Percentiles rank a stretch among this genome's conserved stretches.
Conservation (phyloP, 2,113 vertebrate species). For the Paradoxurus hermaphroditus region DNA sequence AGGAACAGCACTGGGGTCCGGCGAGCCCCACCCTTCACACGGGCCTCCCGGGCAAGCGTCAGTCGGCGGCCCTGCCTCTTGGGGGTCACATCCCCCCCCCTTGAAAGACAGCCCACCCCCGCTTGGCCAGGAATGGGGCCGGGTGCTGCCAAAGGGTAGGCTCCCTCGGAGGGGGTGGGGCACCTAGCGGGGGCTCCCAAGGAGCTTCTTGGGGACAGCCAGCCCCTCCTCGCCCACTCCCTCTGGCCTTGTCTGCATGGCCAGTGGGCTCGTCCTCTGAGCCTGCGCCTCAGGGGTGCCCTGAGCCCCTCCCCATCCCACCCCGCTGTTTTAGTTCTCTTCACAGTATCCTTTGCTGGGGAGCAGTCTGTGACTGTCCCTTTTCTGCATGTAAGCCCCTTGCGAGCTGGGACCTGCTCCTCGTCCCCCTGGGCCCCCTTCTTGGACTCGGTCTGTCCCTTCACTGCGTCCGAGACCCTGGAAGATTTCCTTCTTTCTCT, state of each 20-base stretch:
- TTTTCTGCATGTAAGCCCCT: neutral
- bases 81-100: neutral
- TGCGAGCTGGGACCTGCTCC: neutral
- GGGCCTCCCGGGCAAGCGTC: neutral
- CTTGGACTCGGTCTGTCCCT: too few species aligned
- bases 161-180: neutral
- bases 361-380: neutral
- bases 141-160: neutral
- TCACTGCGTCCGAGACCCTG: neutral
- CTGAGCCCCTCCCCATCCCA: neutral
- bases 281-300: neutral
- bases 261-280: neutral
- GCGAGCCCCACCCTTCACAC: neutral
- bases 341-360: neutral
- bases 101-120: neutral
- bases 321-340: neutral
- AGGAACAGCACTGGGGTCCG: neutral
- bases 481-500: neutral
- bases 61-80: neutral
- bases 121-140: neutral
- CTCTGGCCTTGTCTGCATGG: accelerated
- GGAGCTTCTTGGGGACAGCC: neutral
- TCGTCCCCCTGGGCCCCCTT: neutral
- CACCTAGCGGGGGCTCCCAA: neutral
- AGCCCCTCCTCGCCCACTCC: neutral